Evolutionary conservation across 2,113 vertebrate genomes (phyloP).

Genomic region (Nettapus auritus): DNA sequence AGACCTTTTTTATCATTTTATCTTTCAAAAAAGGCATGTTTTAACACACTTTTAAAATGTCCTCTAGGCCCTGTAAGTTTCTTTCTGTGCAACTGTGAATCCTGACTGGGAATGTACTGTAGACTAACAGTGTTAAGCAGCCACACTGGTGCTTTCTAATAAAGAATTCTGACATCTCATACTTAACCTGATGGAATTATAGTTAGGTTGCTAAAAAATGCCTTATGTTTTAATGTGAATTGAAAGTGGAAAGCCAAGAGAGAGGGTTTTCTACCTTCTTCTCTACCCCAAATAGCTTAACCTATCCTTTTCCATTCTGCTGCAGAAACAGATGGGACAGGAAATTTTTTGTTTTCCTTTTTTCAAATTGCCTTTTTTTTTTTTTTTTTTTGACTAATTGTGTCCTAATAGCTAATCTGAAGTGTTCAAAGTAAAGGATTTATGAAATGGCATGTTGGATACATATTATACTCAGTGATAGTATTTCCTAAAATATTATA

Average conservation of each 20-base stretch:
- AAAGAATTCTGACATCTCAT: neutral
- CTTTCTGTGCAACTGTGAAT: neutral
- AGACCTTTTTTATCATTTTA: neutral
- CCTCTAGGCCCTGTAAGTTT: neutral
- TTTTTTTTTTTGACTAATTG: neutral
- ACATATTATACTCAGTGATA: neutral
- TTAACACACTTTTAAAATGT: neutral
- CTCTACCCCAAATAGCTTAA: neutral
- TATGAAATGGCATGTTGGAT: neutral
- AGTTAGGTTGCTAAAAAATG: neutral
- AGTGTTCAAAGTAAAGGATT: neutral
- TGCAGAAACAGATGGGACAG: neutral
- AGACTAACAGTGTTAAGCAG: neutral
- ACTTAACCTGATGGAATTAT: neutral
- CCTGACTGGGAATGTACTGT: neutral
- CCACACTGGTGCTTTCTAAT: neutral
- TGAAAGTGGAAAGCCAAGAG: neutral
- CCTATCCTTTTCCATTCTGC: neutral
- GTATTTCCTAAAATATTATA: neutral
- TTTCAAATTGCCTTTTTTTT: neutral
- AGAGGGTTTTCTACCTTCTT: neutral
- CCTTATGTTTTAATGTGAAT: neutral
- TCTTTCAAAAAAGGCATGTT: neutral
- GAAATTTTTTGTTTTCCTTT: neutral
- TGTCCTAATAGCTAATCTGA: neutral